These are phyloP conservation scores for Conops quadrifasciatus DNA, from an alignment of 2,888 invertebrate genomes.

Conservation along the genomic window DNA sequence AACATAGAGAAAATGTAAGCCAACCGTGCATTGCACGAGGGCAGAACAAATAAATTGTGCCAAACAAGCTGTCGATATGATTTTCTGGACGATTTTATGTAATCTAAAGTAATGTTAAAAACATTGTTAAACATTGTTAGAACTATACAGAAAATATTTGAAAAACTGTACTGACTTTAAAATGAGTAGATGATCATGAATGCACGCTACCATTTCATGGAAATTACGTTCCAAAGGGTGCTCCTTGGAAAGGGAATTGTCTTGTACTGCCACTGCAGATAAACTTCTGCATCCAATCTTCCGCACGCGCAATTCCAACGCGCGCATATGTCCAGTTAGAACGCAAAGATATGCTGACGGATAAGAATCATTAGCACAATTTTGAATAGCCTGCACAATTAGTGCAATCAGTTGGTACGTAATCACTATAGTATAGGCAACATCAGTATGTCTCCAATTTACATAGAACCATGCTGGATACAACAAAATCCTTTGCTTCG, in stretches of 20 bases:
- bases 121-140: neutral
- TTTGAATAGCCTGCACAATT: conserved; percentile 55
- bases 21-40: conserved; percentile 61
- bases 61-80: conserved; percentile 68
- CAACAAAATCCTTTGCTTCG: conserved; percentile 47
- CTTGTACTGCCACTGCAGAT: neutral
- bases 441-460: conserved; percentile 50
- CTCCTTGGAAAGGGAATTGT: neutral
- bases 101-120: conserved; percentile 66
- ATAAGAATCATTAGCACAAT: conserved; percentile 60
- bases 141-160: neutral
- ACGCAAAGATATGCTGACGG: conserved; percentile 57
- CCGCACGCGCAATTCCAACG: conserved; percentile 52
- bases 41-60: conserved; percentile 68
- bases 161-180: conserved; percentile 44
- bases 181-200: conserved; percentile 55
- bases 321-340: conserved; percentile 56
- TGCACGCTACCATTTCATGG: conserved; percentile 49
- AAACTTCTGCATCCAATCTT: conserved; percentile 46
- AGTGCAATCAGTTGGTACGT: conserved; percentile 55
- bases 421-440: conserved; percentile 46
- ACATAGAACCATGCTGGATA: conserved; percentile 61
- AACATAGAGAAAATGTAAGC: conserved; percentile 66
- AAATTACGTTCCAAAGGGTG: conserved; percentile 41
- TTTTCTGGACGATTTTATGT: conserved; percentile 65